phyloP scores from a whole-genome alignment of 2,888 invertebrate species.

The Labia minor region DNA sequence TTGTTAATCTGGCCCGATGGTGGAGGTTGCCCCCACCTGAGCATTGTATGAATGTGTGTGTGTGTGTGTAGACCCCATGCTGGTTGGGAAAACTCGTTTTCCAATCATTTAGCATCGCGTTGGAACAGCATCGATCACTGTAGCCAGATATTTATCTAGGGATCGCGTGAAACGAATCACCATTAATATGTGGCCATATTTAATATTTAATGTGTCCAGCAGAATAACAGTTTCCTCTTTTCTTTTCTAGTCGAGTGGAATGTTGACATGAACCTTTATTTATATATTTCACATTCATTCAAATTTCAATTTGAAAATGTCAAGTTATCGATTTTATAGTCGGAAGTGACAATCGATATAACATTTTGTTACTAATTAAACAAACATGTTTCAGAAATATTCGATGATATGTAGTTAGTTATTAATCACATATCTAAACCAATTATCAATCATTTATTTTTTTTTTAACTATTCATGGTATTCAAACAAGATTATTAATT shows the following conservation, averaged over 20 bases:
- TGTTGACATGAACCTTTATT: constrained; percentile 1
- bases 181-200: constrained; percentile 13
- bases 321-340: background rate
- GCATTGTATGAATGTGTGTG: background rate
- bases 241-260: background rate
- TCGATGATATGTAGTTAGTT: no score
- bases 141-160: background rate
- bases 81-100: background rate
- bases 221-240: background rate
- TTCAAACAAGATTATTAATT: no score
- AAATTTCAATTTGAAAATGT: background rate
- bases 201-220: constrained; percentile 4
- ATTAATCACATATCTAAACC: no score
- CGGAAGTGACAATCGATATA: background rate
- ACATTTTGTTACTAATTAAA: background rate
- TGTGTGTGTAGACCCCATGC: background rate
- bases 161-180: constrained; percentile 13
- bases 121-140: constrained; percentile 4
- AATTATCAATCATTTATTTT: no score
- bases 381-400: background rate
- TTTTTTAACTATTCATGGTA: no score
- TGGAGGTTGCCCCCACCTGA: background rate
- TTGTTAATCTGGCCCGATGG: background rate
- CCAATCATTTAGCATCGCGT: constrained; percentile 13
- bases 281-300: no score